Evolutionary conservation across 2,113 vertebrate genomes (phyloP), one percentile per base, ranked within the genome.

Genomic region (Oxygymnocypris stewartii): DNA sequence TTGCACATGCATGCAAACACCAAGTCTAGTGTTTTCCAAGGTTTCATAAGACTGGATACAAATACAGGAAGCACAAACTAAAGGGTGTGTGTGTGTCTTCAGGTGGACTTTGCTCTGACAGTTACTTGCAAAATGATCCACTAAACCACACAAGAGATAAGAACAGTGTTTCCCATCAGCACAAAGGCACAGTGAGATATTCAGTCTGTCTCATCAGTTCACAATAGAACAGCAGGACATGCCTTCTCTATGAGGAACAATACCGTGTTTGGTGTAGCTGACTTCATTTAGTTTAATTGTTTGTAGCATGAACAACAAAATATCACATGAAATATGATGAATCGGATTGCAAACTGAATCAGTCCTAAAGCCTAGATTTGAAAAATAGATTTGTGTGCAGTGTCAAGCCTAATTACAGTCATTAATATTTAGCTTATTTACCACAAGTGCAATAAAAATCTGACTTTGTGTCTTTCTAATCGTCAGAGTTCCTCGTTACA

Each of bases 61-160:
- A 11, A 40, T 1, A 9, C 4, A 74, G 20, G 37, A 74, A 74
- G 37, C 71, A 42, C 71, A 42, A 74, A 42, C 20, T 74, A 23
- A 63, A 51, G 57, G 57, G 80, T 82, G 77, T 20, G 42, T 82
- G 75, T 79, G 79, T 76, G 44, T 76, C 65, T 47, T 69, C n/a
- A 82, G 79, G 40, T 20, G 85, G 25, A 88, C 71, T 88, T 88
- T 88, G 87, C 31, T 28, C 87, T 88, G 59, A 88, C 57, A 81
- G 76, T 37, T 81, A 75, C 67, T 65, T 51, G 75, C 42, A 40
- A 77, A 75, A 88, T 85, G 84, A 88, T 85, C 85, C 87, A 88
- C 57, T 28, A 71, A 83, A 78, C 59, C 49, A 75, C 54, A 37
- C 59, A 85, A n/a, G 67, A 40, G 69, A 74, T 74, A 74, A 73